Evolutionary conservation across 2,797 vertebrate species (phyloP).

Genomic region (Syndactyla subalaris): DNA sequence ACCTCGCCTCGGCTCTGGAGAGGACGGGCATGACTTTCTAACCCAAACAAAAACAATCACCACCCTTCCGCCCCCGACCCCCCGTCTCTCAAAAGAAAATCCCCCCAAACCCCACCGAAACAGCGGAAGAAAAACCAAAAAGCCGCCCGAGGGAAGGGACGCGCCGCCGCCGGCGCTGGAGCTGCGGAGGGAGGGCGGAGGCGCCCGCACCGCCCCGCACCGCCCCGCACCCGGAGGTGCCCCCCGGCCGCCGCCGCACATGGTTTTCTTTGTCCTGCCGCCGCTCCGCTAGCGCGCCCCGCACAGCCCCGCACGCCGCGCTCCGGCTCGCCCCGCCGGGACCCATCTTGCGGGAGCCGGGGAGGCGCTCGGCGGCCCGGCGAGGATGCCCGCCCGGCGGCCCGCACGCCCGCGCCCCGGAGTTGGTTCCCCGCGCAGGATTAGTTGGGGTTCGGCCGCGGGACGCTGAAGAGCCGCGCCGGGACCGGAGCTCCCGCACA

Average conservation of each 20-base stretch:
- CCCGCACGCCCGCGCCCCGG: not conserved
- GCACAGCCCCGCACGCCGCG: not conserved
- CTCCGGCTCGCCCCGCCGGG: not conserved
- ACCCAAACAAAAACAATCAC: not conserved
- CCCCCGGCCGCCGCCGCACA: slow-evolving; percentile 74
- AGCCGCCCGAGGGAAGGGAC: not conserved
- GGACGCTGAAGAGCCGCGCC: slow-evolving; percentile 41
- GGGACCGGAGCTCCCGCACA: not conserved
- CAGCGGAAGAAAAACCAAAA: not conserved
- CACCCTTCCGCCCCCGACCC: not conserved
- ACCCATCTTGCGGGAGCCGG: slow-evolving; percentile 36
- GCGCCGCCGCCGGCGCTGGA: not conserved
- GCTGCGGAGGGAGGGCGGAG: not conserved
- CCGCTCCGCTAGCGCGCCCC: not conserved
- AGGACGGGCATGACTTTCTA: slow-evolving; percentile 32
- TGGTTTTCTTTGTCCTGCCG: slow-evolving; percentile 89
- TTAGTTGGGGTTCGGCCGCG: slow-evolving; percentile 45
- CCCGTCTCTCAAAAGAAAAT: too few relatives aligned
- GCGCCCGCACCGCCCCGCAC: slow-evolving; percentile 23
- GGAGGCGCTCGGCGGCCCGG: not conserved
- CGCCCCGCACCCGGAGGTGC: slow-evolving; percentile 31
- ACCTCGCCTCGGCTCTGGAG: slow-evolving; percentile 12
- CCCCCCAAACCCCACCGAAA: not conserved
- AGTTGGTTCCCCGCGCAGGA: slow-evolving; percentile 30
- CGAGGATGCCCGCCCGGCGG: slow-evolving; percentile 37